Percentiles rank a stretch among this genome's conserved stretches.
Conservation (phyloP, 1,140 invertebrate genomes). For the Camponotus pennsylvanicus region DNA sequence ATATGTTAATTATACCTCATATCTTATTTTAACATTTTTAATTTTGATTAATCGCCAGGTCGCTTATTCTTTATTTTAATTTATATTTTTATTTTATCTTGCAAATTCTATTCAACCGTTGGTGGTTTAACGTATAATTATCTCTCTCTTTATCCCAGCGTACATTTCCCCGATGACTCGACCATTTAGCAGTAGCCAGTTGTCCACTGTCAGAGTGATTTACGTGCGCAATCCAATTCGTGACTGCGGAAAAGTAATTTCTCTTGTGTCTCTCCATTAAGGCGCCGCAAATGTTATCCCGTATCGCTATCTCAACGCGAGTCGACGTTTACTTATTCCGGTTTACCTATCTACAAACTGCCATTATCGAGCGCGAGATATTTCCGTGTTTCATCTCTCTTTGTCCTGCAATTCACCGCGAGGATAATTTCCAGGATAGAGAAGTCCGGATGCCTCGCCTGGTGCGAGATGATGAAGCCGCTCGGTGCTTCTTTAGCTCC, state of each 20-base stretch:
- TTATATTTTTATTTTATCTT: background rate
- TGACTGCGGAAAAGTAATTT: constrained; percentile 46
- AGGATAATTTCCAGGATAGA: constrained; percentile 15
- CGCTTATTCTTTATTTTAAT: background rate
- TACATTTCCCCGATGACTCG: background rate
- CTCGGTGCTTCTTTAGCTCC: background rate
- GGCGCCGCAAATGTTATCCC: constrained; percentile 33
- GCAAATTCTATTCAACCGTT: background rate
- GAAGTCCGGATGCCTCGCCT: constrained; percentile 9
- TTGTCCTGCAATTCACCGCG: constrained; percentile 19
- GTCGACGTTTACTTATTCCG: constrained; percentile 50
- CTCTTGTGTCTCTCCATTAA: constrained; percentile 40
- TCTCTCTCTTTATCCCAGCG: background rate
- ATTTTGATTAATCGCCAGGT: background rate
- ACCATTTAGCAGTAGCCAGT: constrained; percentile 7
- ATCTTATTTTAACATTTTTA: background rate
- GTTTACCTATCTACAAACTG: constrained; percentile 48
- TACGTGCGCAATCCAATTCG: constrained; percentile 31
- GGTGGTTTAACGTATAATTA: background rate
- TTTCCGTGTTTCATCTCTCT: constrained; percentile 2
- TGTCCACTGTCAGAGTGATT: constrained; percentile 43
- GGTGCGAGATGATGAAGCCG: constrained; percentile 21
- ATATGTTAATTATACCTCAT: background rate
- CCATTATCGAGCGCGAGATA: background rate
- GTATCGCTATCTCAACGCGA: constrained; percentile 48